Evolutionary conservation across 2,888 invertebrate species (phyloP), one percentile per base, ranked within the genome.

Genomic region (Lasioglossum zephyrum): DNA sequence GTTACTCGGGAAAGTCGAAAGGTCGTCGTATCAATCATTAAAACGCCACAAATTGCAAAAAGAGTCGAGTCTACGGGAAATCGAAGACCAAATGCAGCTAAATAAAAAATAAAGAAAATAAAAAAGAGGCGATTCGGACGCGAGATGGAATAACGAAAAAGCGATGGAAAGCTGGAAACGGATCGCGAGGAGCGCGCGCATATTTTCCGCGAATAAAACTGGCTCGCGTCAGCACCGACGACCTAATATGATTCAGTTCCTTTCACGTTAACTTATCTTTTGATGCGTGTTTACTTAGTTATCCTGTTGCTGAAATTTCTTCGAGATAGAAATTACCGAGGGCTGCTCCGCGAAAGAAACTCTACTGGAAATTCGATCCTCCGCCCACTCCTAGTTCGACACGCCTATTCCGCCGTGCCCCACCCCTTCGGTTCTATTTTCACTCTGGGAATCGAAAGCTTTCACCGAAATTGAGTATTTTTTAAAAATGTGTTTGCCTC

Each of bases 401-500:
- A 18, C 66, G 66, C 66, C 66, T 4, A 18, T 31, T 69, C 73
- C 41, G 49, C 31, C 57, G 63, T 53, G 8, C n/a, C 53, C 53
- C 53, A 22, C 53, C 26, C 9, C 4, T 13, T 5, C 16, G 69
- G 60, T 74, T 75, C 60, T 74, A 31, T 66, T 70, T 74, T 74
- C 49, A 1, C 44, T 60, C 49, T 41, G 39, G 13, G 44, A 82
- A 75, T 39, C 49, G 82, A 49, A 80, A 81, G 74, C 82, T 70
- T 74, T 79, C 74, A 74, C 31, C 57, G 73, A 66, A 80, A 74
- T 79, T 57, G 47, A 39, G 47, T 22, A 47, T 82, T 79, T 82
- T 16, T 16, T 44, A 79, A 74, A 82, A 47, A 74, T 60, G 36
- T 70, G 57, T 66, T 36, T 26, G 26, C 22, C 22, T 53, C 9